Percentiles rank a stretch among this genome's conserved stretches.
Evolutionary conservation across 2,888 invertebrate genomes (phyloP).

Genomic region (Xylota segnis): DNA sequence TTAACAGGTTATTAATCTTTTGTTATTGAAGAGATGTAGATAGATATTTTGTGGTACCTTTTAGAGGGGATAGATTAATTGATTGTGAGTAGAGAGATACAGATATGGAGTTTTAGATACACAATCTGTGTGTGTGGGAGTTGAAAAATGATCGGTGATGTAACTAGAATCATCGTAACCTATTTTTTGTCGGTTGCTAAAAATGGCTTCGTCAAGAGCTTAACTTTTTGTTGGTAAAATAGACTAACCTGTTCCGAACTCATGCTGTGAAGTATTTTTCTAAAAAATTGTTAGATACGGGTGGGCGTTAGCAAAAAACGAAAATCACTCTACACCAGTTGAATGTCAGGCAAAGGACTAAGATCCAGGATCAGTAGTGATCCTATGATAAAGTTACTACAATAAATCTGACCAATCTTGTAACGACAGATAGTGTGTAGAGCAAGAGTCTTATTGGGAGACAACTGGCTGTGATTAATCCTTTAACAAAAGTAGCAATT

Average conservation of each 20-base stretch:
- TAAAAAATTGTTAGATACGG: too few relatives aligned
- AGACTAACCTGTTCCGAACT: constrained; percentile 1
- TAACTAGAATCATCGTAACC: neutral
- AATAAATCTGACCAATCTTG: too few relatives aligned
- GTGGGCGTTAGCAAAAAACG: too few relatives aligned
- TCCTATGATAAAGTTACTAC: too few relatives aligned
- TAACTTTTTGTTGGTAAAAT: neutral
- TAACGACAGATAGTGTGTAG: too few relatives aligned
- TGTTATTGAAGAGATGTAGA: constrained; percentile 9
- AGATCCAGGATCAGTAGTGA: too few relatives aligned
- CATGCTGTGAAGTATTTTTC: too few relatives aligned
- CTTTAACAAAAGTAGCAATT: too few relatives aligned
- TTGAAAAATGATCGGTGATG: neutral
- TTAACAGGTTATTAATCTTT: constrained; percentile 48
- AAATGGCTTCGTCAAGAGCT: neutral
- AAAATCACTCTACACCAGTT: too few relatives aligned
- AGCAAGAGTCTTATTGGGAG: too few relatives aligned
- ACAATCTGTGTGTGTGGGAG: neutral
- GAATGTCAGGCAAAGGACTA: neutral
- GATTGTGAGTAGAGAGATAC: neutral
- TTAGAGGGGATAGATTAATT: neutral
- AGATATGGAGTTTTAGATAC: neutral
- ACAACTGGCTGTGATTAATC: too few relatives aligned
- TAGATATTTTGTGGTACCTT: neutral
- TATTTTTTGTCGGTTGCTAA: neutral